Evolutionary conservation across 2,797 vertebrate genomes (phyloP).

Genomic region (Phaenicophaeus curvirostris): DNA sequence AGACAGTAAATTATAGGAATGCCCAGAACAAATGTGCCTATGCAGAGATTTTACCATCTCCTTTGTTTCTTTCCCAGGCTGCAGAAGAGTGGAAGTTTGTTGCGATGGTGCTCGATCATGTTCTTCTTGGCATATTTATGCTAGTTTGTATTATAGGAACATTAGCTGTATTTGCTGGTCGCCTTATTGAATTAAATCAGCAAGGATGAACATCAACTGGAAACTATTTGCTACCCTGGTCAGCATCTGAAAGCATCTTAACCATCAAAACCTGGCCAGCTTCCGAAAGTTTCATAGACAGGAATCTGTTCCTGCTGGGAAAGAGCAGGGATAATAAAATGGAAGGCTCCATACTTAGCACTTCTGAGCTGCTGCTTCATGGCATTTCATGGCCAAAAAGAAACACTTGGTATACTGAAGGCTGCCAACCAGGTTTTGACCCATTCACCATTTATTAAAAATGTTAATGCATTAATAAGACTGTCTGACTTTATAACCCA

Average conservation of each 20-base stretch:
- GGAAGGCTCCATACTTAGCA: not conserved
- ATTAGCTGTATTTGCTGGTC: conserved; percentile 89
- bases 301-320: not conserved
- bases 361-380: not conserved
- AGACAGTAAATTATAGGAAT: not conserved
- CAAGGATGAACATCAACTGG: conserved; percentile 75
- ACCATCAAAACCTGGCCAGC: not conserved
- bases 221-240: not conserved
- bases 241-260: not conserved
- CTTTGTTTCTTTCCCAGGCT: conserved; percentile 78
- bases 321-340: not conserved
- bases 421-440: conserved; percentile 4
- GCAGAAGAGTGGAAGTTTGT: conserved; percentile 98
- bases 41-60: not conserved
- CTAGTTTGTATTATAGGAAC: conserved; percentile 91
- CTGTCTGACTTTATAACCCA: not conserved
- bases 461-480: not conserved
- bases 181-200: conserved; percentile 91
- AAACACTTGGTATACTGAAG: not conserved
- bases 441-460: conserved; percentile 9
- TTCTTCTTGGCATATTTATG: conserved; percentile 95
- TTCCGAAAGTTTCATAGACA: not conserved
- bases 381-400: not conserved
- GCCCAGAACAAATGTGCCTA: not conserved
- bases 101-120: conserved; percentile 96